A percentile compares a stretch with the other conserved stretches of the same genome.
These are phyloP conservation scores for Alcis repandata DNA, from an alignment of 2,888 invertebrate genomes.

Conservation along the genomic window DNA sequence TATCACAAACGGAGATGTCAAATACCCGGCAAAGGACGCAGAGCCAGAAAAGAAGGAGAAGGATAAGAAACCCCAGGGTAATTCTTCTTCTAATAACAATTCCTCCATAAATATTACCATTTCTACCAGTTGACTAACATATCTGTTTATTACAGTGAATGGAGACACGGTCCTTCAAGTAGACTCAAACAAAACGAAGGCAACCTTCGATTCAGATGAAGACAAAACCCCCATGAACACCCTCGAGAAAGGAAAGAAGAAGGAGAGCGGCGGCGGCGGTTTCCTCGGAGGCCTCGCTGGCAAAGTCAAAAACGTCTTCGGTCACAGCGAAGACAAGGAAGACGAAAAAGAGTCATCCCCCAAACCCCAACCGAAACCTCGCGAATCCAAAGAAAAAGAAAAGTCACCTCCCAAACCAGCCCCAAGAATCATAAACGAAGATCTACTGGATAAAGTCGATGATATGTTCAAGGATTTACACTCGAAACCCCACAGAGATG, in stretches of 20 bases:
- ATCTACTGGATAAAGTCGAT: conserved; percentile 81
- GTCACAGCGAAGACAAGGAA: conserved; percentile 77
- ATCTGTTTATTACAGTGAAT: conserved; percentile 65
- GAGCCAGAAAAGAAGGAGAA: conserved; percentile 55
- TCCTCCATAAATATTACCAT: no score
- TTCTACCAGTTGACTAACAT: no score
- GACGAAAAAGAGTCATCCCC: conserved; percentile 63
- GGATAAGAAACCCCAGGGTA: conserved; percentile 74
- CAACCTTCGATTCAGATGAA: conserved; percentile 85
- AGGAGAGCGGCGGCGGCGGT: conserved; percentile 61
- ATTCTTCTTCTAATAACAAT: conserved; percentile 19
- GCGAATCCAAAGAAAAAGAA: conserved; percentile 56
- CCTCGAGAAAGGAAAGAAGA: conserved; percentile 83
- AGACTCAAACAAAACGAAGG: conserved; percentile 84
- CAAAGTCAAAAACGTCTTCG: conserved; percentile 77
- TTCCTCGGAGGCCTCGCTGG: conserved; percentile 79
- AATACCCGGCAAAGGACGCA: conserved; percentile 66
- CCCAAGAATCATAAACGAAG: conserved; percentile 80
- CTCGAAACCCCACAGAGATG: conserved; percentile 68
- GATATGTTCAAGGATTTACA: conserved; percentile 83
- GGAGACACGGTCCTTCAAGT: conserved; percentile 76
- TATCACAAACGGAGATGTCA: conserved; percentile 78
- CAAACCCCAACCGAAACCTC: conserved; percentile 69
- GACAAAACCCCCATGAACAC: conserved; percentile 86
- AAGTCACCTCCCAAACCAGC: conserved; percentile 78